phyloP scores from a whole-genome alignment of 2,797 vertebrate genomes.

The Clangula hyemalis region DNA sequence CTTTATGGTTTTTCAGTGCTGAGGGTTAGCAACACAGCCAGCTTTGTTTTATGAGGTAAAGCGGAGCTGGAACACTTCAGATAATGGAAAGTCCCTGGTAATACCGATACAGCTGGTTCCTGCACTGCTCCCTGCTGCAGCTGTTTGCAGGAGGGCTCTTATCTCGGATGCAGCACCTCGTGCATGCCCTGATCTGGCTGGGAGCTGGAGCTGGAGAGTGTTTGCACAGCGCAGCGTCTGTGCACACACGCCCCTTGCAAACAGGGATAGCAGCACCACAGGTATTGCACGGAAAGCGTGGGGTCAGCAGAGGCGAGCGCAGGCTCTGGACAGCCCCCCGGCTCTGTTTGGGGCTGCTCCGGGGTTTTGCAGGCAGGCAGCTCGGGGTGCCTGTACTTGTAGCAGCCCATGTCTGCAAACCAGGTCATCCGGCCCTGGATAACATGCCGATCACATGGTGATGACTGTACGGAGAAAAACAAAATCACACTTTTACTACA shows the following conservation, averaged over 20 bases:
- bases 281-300: fast-evolving
- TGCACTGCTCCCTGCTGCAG: slow-evolving; percentile 8
- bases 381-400: not conserved
- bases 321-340: not conserved
- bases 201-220: not conserved
- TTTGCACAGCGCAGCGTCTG: not conserved
- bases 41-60: slow-evolving; percentile 62
- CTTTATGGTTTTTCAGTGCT: slow-evolving; percentile 29
- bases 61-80: slow-evolving; percentile 29
- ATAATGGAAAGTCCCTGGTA: slow-evolving; percentile 70
- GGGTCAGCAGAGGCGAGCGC: not conserved
- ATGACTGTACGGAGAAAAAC: not conserved
- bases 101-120: slow-evolving; percentile 11
- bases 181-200: not conserved
- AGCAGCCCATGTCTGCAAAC: not conserved
- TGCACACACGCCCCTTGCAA: not conserved
- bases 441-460: not conserved
- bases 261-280: not conserved
- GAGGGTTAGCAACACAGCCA: slow-evolving; percentile 48
- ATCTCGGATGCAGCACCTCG: not conserved
- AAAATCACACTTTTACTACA: not conserved
- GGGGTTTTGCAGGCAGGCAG: not conserved
- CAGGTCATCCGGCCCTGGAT: not conserved
- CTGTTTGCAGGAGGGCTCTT: slow-evolving; percentile 15
- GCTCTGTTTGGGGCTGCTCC: fast-evolving